Percentiles rank a stretch among this genome's conserved stretches.
Evolutionary conservation across 2,888 invertebrate genomes (phyloP).

Genomic region (Habrosyne pyritoides): DNA sequence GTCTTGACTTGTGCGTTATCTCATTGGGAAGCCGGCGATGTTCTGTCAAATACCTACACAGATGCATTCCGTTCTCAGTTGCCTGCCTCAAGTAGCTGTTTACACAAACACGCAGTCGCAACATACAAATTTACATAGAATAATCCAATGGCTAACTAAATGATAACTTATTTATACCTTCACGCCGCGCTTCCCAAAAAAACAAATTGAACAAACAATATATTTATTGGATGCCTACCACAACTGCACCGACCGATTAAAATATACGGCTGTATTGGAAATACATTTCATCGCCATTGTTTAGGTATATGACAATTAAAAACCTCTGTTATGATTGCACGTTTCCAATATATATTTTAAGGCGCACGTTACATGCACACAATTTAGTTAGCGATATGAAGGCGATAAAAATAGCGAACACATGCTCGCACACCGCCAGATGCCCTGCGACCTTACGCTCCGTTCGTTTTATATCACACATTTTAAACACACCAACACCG

Average conservation of each 20-base stretch:
- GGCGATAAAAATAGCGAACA: slow-evolving; percentile 76
- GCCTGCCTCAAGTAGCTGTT: slow-evolving; percentile 17
- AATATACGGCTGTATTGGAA: not conserved
- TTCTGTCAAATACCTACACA: slow-evolving; percentile 17
- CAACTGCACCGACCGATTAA: not conserved
- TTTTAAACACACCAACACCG: slow-evolving; percentile 47
- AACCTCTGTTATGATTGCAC: not conserved
- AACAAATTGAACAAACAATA: not conserved
- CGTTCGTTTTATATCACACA: slow-evolving; percentile 52
- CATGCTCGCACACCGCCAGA: slow-evolving; percentile 72
- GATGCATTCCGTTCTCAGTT: slow-evolving; percentile 26
- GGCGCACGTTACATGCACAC: slow-evolving; percentile 33
- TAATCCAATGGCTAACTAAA: not conserved
- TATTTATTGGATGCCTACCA: not conserved
- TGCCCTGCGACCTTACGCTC: slow-evolving; percentile 78
- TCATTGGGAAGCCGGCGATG: slow-evolving; percentile 19
- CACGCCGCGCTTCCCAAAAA: not conserved
- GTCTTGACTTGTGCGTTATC: slow-evolving; percentile 23
- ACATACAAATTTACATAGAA: slow-evolving; percentile 17
- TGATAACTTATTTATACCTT: not conserved
- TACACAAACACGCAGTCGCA: slow-evolving; percentile 17
- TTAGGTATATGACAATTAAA: not conserved
- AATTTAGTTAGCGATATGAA: slow-evolving; percentile 58
- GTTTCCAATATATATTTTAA: slow-evolving; percentile 28
- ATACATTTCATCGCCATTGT: not conserved